Evolutionary conservation across 2,888 invertebrate genomes (phyloP), one percentile per base, ranked within the genome.

Genomic region (Endotricha flammealis): DNA sequence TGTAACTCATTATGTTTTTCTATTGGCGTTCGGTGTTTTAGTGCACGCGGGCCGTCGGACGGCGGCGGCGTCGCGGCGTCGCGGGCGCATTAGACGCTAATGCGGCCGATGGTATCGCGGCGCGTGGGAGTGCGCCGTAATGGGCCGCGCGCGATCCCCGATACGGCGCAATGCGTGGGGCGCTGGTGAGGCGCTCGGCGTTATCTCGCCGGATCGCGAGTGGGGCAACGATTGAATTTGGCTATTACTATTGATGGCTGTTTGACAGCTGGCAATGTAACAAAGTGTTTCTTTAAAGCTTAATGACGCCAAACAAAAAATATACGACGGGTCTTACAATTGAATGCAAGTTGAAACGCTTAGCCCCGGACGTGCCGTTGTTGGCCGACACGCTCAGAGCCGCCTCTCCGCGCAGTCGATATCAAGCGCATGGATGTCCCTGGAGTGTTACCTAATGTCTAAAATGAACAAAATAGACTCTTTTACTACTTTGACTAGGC

Each of bases 111-210:
- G 13, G n/a, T 25, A 33, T 33, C 17, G 14, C 23, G 22, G 20
- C 29, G 9, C 28, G 40, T 38, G 43, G 39, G 43, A 40, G 32
- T 33, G 33, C 29, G 29, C 12, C n/a, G 34, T 32, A 36, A 39
- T 34, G 31, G 32, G 20, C 20, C 20, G 20, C 20, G 36, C 36
- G 41, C 38, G 47, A 47, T 47, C 27, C 14, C 24, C 36, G 46
- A 46, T 46, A 46, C 32, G n/a, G 27, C 22, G 43, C 46, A 43
- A 44, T 41, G 37, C 34, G 42, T 34, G 23, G n/a, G 12, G 38
- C 25, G 32, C 36, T 17, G 3, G 12, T 24, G 8, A 23, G n/a
- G 20, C 20, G 6, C 20, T 20, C 20, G 12, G 10, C 23, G 8
- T 20, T 20, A 20, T 20, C 20, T n/a, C 8, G 20, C 3, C 4